Evolutionary conservation across 1,140 invertebrate genomes (phyloP), one percentile per base, ranked within the genome.

Genomic region (Ephestia elutella): DNA sequence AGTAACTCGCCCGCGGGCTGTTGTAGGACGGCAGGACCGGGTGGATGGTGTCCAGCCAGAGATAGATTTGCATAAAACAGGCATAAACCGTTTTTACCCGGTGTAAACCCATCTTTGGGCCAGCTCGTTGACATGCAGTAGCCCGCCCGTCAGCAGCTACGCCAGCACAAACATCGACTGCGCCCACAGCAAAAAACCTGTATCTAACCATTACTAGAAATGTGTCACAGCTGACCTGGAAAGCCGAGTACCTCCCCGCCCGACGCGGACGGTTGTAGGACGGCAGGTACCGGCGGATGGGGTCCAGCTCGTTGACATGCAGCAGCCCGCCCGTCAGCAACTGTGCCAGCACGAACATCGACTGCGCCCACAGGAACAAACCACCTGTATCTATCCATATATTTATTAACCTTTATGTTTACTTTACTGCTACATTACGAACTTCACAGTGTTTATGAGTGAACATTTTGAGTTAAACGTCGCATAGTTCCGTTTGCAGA

Each of bases 21-120:
- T 98, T 98, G 78, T 97, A 98, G 0, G 97, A 98, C 2, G 98
- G 98, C 57, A 99, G 90, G 90, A 99, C 98, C 48, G 98, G 91
- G 59, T 97, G 90, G 60, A 99, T 96, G 0, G 97, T 96, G 90
- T 99, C 98, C 49, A 99, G n/a, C n/a, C n/a, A n/a, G n/a, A n/a
- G n/a, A n/a, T n/a, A n/a, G n/a, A n/a, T n/a, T n/a, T n/a, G n/a
- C n/a, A n/a, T n/a, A n/a, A n/a, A n/a, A n/a, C n/a, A n/a, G n/a
- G n/a, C n/a, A n/a, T n/a, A n/a, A n/a, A n/a, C n/a, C n/a, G n/a
- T n/a, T n/a, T n/a, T n/a, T n/a, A n/a, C n/a, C n/a, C n/a, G n/a
- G n/a, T n/a, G n/a, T n/a, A n/a, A n/a, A n/a, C n/a, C n/a, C n/a
- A n/a, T n/a, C n/a, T n/a, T n/a, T n/a, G n/a, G n/a, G n/a, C n/a